Base-by-base conservation (phyloP, 2,113 vertebrate species). In the Oryzias javanicus region DNA sequence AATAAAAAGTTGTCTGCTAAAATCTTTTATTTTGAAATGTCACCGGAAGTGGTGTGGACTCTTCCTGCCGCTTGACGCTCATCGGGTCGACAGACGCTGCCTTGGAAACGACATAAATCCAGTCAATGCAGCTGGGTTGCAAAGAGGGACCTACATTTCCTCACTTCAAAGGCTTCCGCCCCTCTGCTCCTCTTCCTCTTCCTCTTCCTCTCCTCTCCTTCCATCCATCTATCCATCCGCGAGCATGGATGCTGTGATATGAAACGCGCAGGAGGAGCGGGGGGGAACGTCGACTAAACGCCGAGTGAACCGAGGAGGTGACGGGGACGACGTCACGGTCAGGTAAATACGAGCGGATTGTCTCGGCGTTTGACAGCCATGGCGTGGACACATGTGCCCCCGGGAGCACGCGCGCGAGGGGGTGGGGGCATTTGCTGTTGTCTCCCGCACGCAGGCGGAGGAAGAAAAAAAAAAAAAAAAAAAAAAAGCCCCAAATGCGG, bases 61-160 rank as follows among this genome's bases (percentile, higher is more conserved):
- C 0, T 2, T 7, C 4, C 27, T 0, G 4, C 27, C n/a, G 18
- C 61, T 78, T 70, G 53, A 70, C 4, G 40, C 25, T 45, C 13
- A 14, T 70, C 58, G 18, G 29, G 3, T 79, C 66, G 49, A 74
- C 71, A 74, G 78, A 80, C 78, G 88, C 88, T 88, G 79, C 88
- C 86, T 79, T 87, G 88, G 88, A 82, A 87, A 89, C 86, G 67
- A 77, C 84, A 80, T 57, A 76, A 74, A 82, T 82, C 82, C 79
- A 62, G 71, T 75, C 67, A 72, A 74, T 64, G 81, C 79, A 74
- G 81, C 83, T 78, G 79, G 64, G 60, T 51, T n/a, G 69, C 17
- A 46, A 78, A 29, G 69, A 19, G 55, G 83, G 72, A 79, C 73
- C 71, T 78, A 81, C 53, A 83, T 81, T 70, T 72, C 58, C 64